These are phyloP conservation scores for Cyphomyrus discorhynchus DNA, from an alignment of 2,113 vertebrate species.

Conservation along the genomic window DNA sequence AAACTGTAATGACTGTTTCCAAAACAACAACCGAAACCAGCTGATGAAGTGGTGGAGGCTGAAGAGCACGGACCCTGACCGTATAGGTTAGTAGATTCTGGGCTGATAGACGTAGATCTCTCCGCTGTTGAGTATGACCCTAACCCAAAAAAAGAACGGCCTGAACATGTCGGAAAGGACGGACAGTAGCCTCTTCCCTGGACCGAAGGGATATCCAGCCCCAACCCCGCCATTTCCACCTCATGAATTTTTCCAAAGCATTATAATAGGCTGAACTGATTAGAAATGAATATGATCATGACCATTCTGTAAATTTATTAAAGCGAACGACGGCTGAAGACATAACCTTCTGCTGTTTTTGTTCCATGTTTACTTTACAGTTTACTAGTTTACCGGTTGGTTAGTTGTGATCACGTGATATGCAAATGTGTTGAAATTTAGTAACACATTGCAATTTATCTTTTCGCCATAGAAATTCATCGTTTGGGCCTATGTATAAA, in stretches of 20 bases:
- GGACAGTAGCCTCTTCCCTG: conserved; percentile 64
- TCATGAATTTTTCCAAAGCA: not conserved
- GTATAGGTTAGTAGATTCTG: conserved; percentile 33
- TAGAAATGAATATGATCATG: conserved; percentile 5
- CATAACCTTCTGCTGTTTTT: conserved; percentile 40
- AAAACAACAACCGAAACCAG: conserved; percentile 75
- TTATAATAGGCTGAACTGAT: not conserved
- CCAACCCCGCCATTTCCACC: conserved; percentile 60
- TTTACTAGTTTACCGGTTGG: conserved; percentile 37
- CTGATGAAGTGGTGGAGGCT: conserved; percentile 53
- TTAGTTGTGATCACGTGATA: conserved; percentile 39
- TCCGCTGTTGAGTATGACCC: conserved; percentile 57
- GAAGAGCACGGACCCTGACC: conserved; percentile 35
- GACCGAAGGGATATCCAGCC: conserved; percentile 51
- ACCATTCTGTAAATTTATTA: conserved; percentile 7
- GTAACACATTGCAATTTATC: not conserved
- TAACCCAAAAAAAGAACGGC: conserved; percentile 41
- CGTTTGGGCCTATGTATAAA: not conserved
- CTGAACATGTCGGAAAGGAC: conserved; percentile 53
- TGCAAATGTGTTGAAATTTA: conserved; percentile 27
- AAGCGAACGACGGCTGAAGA: conserved; percentile 25
- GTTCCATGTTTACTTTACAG: conserved; percentile 36
- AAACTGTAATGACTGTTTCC: conserved; percentile 78
- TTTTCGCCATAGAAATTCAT: not conserved
- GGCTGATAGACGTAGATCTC: conserved; percentile 48